phyloP scores from a whole-genome alignment of 2,888 invertebrate species.

The Sipha maydis region DNA sequence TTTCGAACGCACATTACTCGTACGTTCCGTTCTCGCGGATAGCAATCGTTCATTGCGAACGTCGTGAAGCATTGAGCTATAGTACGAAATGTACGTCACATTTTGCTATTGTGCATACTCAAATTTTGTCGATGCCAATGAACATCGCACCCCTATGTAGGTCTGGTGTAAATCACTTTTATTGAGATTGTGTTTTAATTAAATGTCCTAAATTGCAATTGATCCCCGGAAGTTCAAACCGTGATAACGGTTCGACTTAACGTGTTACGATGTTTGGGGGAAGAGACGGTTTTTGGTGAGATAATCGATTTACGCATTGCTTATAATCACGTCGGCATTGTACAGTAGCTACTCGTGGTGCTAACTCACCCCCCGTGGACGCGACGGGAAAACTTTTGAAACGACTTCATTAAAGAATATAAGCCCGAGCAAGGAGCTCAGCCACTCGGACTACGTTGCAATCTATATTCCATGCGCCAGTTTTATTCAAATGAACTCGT shows the following conservation, averaged over 20 bases:
- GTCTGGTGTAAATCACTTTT: neutral
- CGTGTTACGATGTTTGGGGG: neutral
- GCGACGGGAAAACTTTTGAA: constrained; percentile 60
- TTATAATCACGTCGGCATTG: constrained; percentile 28
- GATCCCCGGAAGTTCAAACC: neutral
- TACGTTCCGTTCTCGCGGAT: too few relatives aligned
- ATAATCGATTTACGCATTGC: constrained; percentile 55
- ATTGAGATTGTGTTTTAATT: neutral
- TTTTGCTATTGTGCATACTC: too few relatives aligned
- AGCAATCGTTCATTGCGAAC: too few relatives aligned
- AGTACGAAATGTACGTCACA: too few relatives aligned
- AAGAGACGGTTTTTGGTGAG: neutral
- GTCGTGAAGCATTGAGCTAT: too few relatives aligned
- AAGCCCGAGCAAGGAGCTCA: constrained; percentile 5
- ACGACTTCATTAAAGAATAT: constrained; percentile 56
- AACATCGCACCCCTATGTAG: neutral
- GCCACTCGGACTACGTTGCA: constrained; percentile 43
- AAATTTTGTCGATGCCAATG: neutral
- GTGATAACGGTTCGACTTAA: constrained; percentile 9
- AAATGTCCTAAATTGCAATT: neutral
- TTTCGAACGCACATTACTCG: too few relatives aligned
- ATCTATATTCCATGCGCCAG: constrained; percentile 40
- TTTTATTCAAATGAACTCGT: constrained; percentile 57
- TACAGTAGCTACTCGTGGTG: neutral
- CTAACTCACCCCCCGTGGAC: constrained; percentile 2